Conservation (phyloP, 2,888 invertebrate genomes). For the Drosophila anceps region DNA sequence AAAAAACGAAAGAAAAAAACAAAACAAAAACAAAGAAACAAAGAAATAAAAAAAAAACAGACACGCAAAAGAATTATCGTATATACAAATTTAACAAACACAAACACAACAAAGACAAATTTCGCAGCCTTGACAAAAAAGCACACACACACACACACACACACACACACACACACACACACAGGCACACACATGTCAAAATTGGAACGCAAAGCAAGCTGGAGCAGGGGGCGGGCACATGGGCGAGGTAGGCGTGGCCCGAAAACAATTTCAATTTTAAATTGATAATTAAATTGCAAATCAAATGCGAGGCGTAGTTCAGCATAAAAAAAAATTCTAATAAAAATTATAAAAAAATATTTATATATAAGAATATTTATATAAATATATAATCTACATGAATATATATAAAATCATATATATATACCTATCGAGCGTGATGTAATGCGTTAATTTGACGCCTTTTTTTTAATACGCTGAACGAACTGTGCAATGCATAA, state of each 20-base stretch:
- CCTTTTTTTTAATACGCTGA: conserved; percentile 5
- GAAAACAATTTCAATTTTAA: conserved; percentile 59
- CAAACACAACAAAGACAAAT: conserved; percentile 31
- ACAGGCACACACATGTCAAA: conserved; percentile 1
- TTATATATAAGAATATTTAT: conserved; percentile 5
- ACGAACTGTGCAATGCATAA: neutral
- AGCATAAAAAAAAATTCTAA: conserved; percentile 2
- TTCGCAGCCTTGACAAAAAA: conserved; percentile 64
- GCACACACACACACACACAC: neutral
- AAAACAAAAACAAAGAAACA: conserved; percentile 36
- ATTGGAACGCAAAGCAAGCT: conserved; percentile 31
- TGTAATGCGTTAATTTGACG: conserved; percentile 22
- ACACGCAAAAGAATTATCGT: conserved; percentile 62
- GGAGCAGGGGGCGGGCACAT: neutral
- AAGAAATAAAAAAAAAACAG: conserved; percentile 21
- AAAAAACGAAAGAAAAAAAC: conserved; percentile 22
- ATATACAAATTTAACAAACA: conserved; percentile 69
- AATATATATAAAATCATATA: neutral
- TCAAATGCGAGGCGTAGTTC: conserved; percentile 52
- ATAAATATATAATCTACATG: neutral
- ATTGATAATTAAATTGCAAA: conserved; percentile 69
- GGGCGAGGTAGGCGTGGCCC: conserved; percentile 23
- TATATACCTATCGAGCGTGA: conserved; percentile 4
- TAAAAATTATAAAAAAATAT: conserved; percentile 18
- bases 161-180: conserved; percentile 1